Percentiles rank a stretch among this genome's conserved stretches.
Evolutionary conservation across 1,140 invertebrate genomes (phyloP).

Genomic region (Drosophila kikkawai): DNA sequence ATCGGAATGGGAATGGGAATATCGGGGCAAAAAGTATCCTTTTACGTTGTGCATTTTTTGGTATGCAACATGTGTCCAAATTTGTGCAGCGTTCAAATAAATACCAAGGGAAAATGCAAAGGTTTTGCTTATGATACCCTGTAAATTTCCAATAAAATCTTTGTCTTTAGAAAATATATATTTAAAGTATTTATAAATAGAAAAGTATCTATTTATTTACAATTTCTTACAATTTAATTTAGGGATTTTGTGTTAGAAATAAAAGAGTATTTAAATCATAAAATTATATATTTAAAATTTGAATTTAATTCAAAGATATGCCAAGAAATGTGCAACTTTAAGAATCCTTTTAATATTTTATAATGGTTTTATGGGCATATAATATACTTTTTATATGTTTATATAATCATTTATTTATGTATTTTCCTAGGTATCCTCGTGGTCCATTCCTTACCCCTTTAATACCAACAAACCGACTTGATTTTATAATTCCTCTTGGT

Average conservation of each 20-base stretch:
- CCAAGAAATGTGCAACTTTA: too few relatives aligned
- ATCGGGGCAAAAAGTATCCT: conserved; percentile 73
- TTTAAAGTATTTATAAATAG: too few relatives aligned
- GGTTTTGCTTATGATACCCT: conserved; percentile 22
- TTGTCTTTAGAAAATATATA: neutral
- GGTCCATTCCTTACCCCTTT: neutral
- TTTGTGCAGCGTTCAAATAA: conserved; percentile 73
- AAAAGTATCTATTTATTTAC: too few relatives aligned
- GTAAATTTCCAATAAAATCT: neutral
- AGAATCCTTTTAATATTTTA: too few relatives aligned
- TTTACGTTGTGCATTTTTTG: conserved; percentile 73
- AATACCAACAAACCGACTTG: conserved; percentile 9
- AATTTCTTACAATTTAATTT: too few relatives aligned
- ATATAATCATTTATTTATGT: neutral
- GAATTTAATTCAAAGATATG: too few relatives aligned
- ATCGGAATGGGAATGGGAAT: conserved; percentile 17
- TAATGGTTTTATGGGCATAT: neutral
- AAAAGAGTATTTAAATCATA: too few relatives aligned
- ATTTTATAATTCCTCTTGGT: conserved; percentile 41
- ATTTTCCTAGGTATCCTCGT: neutral
- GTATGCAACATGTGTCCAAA: conserved; percentile 79
- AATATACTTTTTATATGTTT: neutral
- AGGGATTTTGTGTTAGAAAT: too few relatives aligned
- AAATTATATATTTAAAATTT: too few relatives aligned
- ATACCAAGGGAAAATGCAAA: conserved; percentile 55